Base-by-base conservation (phyloP, 2,888 invertebrate genomes). In the Drosophila robusta region DNA sequence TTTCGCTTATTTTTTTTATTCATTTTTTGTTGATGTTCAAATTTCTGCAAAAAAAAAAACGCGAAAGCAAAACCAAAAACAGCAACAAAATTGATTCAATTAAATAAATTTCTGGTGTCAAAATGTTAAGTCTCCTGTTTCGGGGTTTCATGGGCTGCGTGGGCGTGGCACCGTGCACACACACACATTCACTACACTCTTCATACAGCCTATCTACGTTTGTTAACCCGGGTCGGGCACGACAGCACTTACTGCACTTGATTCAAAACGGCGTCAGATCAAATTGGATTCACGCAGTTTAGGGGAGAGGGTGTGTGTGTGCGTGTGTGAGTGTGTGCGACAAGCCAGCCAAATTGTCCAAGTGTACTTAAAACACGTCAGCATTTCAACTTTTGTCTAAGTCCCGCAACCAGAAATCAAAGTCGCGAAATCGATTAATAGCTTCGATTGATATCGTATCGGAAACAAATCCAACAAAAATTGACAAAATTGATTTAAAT, bases 191-290 rank as follows among this genome's bases (percentile, higher is more conserved):
- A 29, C 29, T 3, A 29, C 8, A 9, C 3, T 29, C 29, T 9
- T 29, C 2, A 29, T 29, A 29, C 18, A 29, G 29, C 9, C 8
- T 29, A 9, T 39, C 14, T 12, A 11, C 14, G 8, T 50, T 58
- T 60, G 55, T 72, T 71, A 42, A 16, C 58, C 72, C 26, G 58
- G 73, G 73, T 71, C 70, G 73, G 18, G 73, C 32, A 50, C 56
- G 34, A 8, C 24, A 46, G 41, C 32, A 44, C 11, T 34, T 38
- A 34, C 45, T 75, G 76, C 72, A 71, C 32, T 69, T 85, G 82
- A 82, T 85, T 81, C 68, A 62, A 85, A 85, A 65, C 83, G 79
- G 79, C 75, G 88, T 85, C 82, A 73, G 70, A 66, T 44, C 39
- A 69, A 80, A 87, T 87, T 83, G 57, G 46, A 45, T 46, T 22